phyloP scores from a whole-genome alignment of 1,140 invertebrate genomes.

The Parasteatoda tepidariorum region DNA sequence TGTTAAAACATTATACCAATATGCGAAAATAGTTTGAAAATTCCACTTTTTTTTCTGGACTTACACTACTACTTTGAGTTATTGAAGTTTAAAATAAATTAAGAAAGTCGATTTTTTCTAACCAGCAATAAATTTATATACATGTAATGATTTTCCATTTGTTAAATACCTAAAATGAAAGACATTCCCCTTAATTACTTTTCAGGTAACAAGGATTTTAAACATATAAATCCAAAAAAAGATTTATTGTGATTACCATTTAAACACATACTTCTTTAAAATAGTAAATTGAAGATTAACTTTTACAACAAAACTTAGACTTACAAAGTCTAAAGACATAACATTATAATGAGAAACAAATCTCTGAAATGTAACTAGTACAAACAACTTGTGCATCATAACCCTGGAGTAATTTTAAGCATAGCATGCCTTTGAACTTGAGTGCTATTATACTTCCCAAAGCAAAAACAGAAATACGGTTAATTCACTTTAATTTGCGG shows the following conservation, averaged over 20 bases:
- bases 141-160: no score
- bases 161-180: no score
- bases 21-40: no score
- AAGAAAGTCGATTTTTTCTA: no score
- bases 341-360: not conserved
- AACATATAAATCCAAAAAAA: not conserved
- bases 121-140: no score
- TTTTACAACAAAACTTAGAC: not conserved
- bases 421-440: not conserved
- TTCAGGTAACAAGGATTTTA: not conserved
- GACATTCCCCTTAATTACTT: not conserved
- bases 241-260: not conserved
- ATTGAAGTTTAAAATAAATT: no score
- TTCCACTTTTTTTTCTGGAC: no score
- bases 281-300: not conserved
- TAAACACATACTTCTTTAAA: not conserved
- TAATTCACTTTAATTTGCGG: slow-evolving; percentile 24
- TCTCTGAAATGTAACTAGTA: not conserved
- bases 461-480: not conserved
- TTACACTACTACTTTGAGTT: no score
- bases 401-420: not conserved
- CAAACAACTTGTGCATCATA: not conserved
- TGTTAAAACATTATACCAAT: no score
- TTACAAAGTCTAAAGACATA: not conserved
- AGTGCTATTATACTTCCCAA: not conserved